Evolutionary conservation across 1,140 invertebrate genomes (phyloP), one percentile per base, ranked within the genome.

Genomic region (Phenacoccus solenopsis): DNA sequence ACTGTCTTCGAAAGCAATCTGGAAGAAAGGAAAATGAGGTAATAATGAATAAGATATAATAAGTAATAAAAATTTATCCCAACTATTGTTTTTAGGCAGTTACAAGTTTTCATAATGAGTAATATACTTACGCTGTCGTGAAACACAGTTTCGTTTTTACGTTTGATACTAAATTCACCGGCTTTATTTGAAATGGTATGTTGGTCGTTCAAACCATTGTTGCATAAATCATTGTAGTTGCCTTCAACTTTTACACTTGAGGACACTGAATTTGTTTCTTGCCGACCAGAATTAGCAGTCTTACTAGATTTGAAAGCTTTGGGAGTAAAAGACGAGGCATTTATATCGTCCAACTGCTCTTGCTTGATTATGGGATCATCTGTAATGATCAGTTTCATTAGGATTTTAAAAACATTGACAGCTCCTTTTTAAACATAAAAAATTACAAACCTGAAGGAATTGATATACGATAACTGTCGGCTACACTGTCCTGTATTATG

Each of bases 221-320:
- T 49, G 3, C 12, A 2, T 49, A 49, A 49, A 9, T 49, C 20
- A 49, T 49, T n/a, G 12, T 16, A 49, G 3, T 49, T n/a, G 16
- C 20, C 20, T 49, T 49, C 38, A 3, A 49, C 13, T 49, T 49
- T 49, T 49, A 49, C 3, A 4, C 12, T 16, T n/a, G 38, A 9
- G 12, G 16, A n/a, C 16, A 49, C 13, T 2, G 38, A n/a, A 9
- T 49, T 49, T n/a, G 16, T n/a, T 3, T 49, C 38, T 49, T 10
- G 16, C 20, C 38, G 5, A 49, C 25, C 25, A 10, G 3, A 20
- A 24, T 64, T 25, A 4, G 3, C 4, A 4, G 22, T 16, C 25
- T 27, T 64, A 27, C 59, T 64, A 64, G 59, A 64, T 64, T 64
- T 64, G 22, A 64, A 64, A 3, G 25, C 20, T 16, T 64, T 64